phyloP scores from a whole-genome alignment of 2,113 vertebrate species.

The Takifugu flavidus region DNA sequence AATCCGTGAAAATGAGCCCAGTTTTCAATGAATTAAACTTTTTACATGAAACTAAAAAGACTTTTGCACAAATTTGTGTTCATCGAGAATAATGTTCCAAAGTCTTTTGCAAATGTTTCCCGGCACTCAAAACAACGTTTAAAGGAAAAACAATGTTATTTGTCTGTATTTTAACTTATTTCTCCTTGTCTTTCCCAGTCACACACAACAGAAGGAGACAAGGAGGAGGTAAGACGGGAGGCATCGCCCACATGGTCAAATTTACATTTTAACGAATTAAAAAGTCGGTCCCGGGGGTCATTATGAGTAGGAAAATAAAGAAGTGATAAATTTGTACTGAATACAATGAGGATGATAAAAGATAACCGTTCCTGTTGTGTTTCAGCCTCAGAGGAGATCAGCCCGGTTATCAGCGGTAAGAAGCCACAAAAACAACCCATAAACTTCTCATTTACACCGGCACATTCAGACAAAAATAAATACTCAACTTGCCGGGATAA shows the following conservation, averaged over 20 bases:
- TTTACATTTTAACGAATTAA: background rate
- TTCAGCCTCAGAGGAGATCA: constrained; percentile 93
- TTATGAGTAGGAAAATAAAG: background rate
- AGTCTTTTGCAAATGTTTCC: constrained; percentile 15
- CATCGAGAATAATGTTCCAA: constrained; percentile 13
- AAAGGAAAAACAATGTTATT: background rate
- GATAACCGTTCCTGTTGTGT: constrained; percentile 37
- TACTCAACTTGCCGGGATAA: background rate
- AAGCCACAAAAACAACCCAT: background rate
- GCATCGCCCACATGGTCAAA: background rate
- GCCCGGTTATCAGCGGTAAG: constrained; percentile 90
- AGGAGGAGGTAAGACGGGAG: constrained; percentile 82
- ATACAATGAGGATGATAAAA: background rate
- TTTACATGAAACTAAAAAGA: constrained; percentile 57
- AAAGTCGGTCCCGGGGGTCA: background rate
- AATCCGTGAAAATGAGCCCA: constrained; percentile 44
- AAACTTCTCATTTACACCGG: background rate
- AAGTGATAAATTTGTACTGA: background rate
- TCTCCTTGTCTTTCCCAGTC: constrained; percentile 35
- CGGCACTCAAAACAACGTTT: constrained; percentile 16
- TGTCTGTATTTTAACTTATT: constrained; percentile 5
- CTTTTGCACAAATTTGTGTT: constrained; percentile 38
- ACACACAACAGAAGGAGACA: constrained; percentile 78
- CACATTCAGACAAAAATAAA: background rate
- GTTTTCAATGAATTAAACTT: constrained; percentile 28